Evolutionary conservation across 2,888 invertebrate species (phyloP).

Genomic region (Neocrepidodera transversa): DNA sequence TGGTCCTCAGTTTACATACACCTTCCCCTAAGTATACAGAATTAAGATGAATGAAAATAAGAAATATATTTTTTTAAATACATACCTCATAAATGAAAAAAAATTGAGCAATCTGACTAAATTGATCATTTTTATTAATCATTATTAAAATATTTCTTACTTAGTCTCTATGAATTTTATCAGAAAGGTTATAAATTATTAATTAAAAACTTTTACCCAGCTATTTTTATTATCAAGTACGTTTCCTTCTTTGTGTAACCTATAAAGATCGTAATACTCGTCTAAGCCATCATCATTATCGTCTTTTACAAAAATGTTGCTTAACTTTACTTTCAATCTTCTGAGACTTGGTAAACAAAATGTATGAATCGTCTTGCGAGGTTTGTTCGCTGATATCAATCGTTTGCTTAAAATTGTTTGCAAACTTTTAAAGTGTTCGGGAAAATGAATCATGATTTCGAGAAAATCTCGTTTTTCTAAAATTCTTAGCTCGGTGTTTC

Average conservation of each 20-base stretch:
- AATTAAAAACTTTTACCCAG: too few species aligned
- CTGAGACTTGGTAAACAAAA: constrained; percentile 22
- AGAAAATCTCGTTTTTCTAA: constrained; percentile 43
- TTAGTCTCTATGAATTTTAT: too few species aligned
- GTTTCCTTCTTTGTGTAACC: background rate
- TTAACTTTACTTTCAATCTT: constrained; percentile 29
- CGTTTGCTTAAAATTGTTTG: constrained; percentile 32
- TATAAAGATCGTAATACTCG: constrained; percentile 27
- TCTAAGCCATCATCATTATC: background rate
- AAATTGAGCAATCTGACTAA: too few species aligned
- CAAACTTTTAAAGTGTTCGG: constrained; percentile 33
- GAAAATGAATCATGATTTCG: constrained; percentile 38
- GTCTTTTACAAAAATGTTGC: background rate
- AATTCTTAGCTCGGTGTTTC: constrained; percentile 63
- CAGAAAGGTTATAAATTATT: too few species aligned
- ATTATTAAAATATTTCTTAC: too few species aligned
- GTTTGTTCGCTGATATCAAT: constrained; percentile 22
- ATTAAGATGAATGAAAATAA: too few species aligned
- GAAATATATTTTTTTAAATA: too few species aligned
- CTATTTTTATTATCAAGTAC: background rate
- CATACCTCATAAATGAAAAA: too few species aligned
- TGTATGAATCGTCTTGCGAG: constrained; percentile 9
- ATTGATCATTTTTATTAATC: too few species aligned
- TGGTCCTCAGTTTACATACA: too few species aligned
- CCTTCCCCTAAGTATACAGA: too few species aligned